Percentiles rank a stretch among this genome's conserved stretches.
Conservation (phyloP, 1,140 invertebrate genomes). For the Pantala flavescens region DNA sequence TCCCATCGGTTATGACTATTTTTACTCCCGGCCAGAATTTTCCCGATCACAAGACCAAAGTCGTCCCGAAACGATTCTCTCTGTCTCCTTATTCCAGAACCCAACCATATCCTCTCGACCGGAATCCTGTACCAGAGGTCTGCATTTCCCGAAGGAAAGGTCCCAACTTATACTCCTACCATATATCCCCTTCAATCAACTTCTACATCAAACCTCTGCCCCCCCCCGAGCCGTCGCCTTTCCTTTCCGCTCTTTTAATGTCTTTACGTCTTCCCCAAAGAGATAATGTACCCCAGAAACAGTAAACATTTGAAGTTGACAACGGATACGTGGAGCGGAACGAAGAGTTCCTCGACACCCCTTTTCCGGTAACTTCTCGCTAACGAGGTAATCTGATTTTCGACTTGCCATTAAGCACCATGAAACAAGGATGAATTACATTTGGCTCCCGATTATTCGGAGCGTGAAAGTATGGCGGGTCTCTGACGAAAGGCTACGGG, state of each 20-base stretch:
- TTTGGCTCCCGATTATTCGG: no score
- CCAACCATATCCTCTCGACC: background rate
- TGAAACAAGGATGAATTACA: no score
- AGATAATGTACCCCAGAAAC: background rate
- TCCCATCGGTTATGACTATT: no score
- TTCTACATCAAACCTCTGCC: background rate
- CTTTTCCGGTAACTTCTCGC: no score
- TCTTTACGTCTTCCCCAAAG: background rate
- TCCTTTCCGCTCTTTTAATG: background rate
- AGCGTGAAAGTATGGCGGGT: no score
- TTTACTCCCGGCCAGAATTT: no score
- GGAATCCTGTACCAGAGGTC: background rate
- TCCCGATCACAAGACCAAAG: background rate
- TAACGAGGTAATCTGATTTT: no score
- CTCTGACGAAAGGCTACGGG: no score
- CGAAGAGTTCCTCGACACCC: no score
- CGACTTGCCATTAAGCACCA: no score
- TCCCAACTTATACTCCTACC: background rate
- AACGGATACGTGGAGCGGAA: no score
- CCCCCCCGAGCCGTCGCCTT: background rate
- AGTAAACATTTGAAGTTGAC: background rate
- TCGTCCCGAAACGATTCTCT: background rate
- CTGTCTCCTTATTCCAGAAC: background rate
- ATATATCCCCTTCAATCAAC: background rate
- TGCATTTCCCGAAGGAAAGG: background rate